Conservation (phyloP, 2,797 vertebrate species). For the Coilia nasus region DNA sequence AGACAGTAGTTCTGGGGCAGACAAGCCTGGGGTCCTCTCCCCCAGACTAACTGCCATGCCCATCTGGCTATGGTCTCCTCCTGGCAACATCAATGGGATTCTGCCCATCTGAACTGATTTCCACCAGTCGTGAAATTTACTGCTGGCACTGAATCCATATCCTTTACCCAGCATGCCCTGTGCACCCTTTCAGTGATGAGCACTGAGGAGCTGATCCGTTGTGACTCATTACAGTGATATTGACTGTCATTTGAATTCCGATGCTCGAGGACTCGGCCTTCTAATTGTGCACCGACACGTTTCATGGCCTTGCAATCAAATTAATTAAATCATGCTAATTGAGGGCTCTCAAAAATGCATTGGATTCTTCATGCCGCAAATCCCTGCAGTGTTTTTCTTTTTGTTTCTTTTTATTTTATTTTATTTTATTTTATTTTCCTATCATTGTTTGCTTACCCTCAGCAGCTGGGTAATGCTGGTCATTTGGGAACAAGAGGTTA, state of each 20-base stretch:
- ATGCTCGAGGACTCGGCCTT: neutral
- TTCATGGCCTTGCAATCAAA: conserved; percentile 15
- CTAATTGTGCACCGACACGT: neutral
- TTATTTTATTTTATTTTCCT: neutral
- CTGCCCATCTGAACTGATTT: neutral
- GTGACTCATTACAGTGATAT: neutral
- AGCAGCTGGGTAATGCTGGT: neutral
- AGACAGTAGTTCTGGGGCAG: too few relatives aligned
- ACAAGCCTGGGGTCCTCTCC: neutral
- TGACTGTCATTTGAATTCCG: neutral
- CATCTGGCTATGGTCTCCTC: neutral
- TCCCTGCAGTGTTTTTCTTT: conserved; percentile 1
- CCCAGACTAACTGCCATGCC: neutral
- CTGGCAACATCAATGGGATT: neutral
- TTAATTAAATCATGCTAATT: conserved; percentile 18
- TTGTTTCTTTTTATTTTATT: too few relatives aligned
- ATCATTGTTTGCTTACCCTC: neutral
- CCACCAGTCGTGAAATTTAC: neutral
- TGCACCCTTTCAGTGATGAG: too few relatives aligned
- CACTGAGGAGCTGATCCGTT: neutral
- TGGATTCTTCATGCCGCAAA: neutral
- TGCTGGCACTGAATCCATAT: neutral
- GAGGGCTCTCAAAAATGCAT: neutral
- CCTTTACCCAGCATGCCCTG: too few relatives aligned
- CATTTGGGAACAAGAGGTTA: neutral